Evolutionary conservation across 2,113 vertebrate genomes (phyloP), one percentile per base, ranked within the genome.

Genomic region (Hippocampus zosterae): DNA sequence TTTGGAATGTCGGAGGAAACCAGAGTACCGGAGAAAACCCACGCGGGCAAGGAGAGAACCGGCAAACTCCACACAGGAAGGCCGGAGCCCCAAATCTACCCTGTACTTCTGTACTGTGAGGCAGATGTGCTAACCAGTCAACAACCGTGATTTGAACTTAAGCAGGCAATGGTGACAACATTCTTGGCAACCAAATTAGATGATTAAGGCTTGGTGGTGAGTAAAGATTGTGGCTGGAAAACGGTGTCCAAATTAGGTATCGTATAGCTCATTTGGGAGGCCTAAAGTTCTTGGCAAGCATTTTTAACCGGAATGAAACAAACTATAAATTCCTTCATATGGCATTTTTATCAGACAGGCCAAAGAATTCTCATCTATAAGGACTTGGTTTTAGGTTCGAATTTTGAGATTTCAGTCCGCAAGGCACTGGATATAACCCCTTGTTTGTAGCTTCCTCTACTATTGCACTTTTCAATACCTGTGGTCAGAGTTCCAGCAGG

Each of bases 391-490:
- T 46, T 46, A 16, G 44, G 44, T 46, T 46, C 3, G 15, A 52
- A 19, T 5, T 16, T 53, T 53, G n/a, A 56, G 53, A 21, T 57
- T 57, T 3, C 27, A 13, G 11, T 57, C 11, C 13, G 23, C 55
- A 27, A 57, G 23, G 4, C 23, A 27, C 55, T 11, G 21, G 8
- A 10, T n/a, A 10, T 7, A 21, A 53, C 2, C 1, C 2, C 52
- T 23, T 10, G 52, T 23, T 23, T 23, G 21, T n/a, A 55, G 55
- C 12, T 57, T 27, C 1, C 7, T 57, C 55, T 27, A 33, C 15
- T 65, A 50, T 67, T 53, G 29, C 18, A 18, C 9, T 67, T 40
- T 53, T 48, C 23, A 66, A 40, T n/a, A 52, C 6, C 56, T 74
- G 29, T 3, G 0, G 0, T 15, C 6, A 29, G 16, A 27, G 44